Evolutionary conservation across 2,113 vertebrate species (phyloP).

Genomic region (Alosa alosa): DNA sequence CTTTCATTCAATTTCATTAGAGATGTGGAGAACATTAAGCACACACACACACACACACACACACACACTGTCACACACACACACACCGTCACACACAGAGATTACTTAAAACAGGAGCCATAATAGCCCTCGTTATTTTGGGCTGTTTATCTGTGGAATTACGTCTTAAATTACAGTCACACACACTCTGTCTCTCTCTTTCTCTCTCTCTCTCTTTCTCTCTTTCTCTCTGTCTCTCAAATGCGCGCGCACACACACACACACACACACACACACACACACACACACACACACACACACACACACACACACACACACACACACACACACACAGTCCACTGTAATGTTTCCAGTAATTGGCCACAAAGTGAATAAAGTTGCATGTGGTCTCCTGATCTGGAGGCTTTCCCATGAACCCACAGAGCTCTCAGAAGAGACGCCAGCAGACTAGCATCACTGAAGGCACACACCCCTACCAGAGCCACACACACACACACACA

Average conservation of each 20-base stretch:
- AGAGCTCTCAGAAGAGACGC: neutral
- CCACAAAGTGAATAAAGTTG: slow-evolving; percentile 56
- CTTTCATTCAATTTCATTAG: slow-evolving; percentile 14
- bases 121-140: slow-evolving; percentile 42
- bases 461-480: slow-evolving; percentile 22
- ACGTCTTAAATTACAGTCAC: slow-evolving; percentile 45
- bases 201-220: neutral
- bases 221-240: neutral
- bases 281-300: neutral
- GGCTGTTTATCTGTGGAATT: slow-evolving; percentile 50
- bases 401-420: slow-evolving; percentile 45
- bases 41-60: neutral
- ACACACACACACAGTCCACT: neutral
- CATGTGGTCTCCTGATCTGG: slow-evolving; percentile 51
- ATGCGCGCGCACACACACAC: neutral
- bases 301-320: neutral
- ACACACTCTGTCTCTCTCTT: neutral
- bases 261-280: too few species aligned
- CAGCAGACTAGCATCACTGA: neutral
- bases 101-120: slow-evolving; percentile 47
- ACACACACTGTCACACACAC: neutral
- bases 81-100: neutral
- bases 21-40: slow-evolving; percentile 12
- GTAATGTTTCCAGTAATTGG: slow-evolving; percentile 53
- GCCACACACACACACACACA: slow-evolving; percentile 30